phyloP scores from a whole-genome alignment of 2,113 vertebrate genomes.

The Mugil cephalus region DNA sequence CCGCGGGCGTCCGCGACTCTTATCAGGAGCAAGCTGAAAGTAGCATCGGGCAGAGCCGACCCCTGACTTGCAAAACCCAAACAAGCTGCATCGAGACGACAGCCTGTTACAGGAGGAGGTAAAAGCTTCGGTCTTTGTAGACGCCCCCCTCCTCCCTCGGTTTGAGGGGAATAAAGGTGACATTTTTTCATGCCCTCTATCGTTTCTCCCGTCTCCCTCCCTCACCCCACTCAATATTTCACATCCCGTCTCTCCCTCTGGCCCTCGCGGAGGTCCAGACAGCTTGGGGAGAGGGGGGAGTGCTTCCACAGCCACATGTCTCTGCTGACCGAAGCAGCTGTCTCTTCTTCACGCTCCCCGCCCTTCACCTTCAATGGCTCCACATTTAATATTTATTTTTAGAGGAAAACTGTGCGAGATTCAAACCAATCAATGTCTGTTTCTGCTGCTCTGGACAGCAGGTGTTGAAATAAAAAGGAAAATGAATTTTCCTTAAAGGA shows the following conservation, averaged over 20 bases:
- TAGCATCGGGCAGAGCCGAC: slow-evolving; percentile 6
- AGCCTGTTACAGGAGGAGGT: slow-evolving; percentile 15
- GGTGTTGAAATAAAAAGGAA: not conserved
- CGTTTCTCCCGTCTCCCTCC: not conserved
- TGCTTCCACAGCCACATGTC: slow-evolving; percentile 13
- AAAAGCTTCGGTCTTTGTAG: slow-evolving; percentile 18
- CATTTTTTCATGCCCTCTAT: slow-evolving; percentile 8
- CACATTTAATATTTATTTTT: slow-evolving; percentile 9
- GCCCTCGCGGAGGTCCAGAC: slow-evolving; percentile 41
- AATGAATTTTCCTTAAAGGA: not conserved
- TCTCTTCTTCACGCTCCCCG: slow-evolving; percentile 42
- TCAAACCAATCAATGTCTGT: not conserved
- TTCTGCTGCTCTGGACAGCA: not conserved
- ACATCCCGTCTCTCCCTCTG: slow-evolving; percentile 42
- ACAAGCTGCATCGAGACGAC: slow-evolving; percentile 27
- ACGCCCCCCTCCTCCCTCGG: not conserved
- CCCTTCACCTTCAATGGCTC: slow-evolving; percentile 6
- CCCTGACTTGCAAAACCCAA: slow-evolving; percentile 1
- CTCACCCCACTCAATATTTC: slow-evolving; percentile 54
- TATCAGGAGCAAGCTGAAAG: slow-evolving; percentile 23
- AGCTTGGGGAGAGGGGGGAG: slow-evolving; percentile 43
- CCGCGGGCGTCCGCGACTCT: slow-evolving; percentile 1
- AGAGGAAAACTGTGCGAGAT: slow-evolving; percentile 22
- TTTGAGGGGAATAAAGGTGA: slow-evolving; percentile 11
- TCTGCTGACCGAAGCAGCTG: slow-evolving; percentile 68